Evolutionary conservation across 2,797 vertebrate genomes (phyloP), one percentile per base, ranked within the genome.

Genomic region (Alauda arvensis): DNA sequence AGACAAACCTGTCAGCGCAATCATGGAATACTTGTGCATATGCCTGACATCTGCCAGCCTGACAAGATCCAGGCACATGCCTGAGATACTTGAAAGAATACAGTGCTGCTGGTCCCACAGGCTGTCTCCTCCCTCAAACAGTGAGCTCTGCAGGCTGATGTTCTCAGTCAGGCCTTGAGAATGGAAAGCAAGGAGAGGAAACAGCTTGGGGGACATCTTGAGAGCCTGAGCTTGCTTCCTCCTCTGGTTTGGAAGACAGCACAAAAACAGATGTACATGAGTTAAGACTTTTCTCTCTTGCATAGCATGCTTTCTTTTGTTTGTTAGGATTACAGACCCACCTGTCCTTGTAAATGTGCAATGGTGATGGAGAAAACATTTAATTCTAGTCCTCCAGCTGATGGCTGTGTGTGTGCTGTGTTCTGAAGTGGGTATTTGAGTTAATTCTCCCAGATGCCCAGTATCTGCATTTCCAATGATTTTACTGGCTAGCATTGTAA

Each of bases 401-500:
- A 60, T 87, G 78, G 42, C 66, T 43, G 10, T 15, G 33, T 71
- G 37, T 39, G 14, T 46, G 31, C 25, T 43, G 37, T 82, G 51
- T 74, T 80, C 93, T 83, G 74, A 61, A 72, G 63, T 81, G 89
- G 77, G 63, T 74, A 91, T 89, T 86, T 89, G 92, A 86, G 66
- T 74, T 80, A 78, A 86, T 95, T 94, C 82, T 81, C 79, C 40
- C 84, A 87, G 81, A 63, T 82, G 70, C 46, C 82, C 55, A 43
- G 53, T 53, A 51, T 80, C 71, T 56, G 69, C n/a, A 53, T 57
- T 70, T 81, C 63, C 88, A 74, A 3, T 77, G 57, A 37, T 91
- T 96, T 94, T 83, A 80, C 89, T 91, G 86, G 61, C 82, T 39
- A 56, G 79, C 67, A 51, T 20, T 86, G 85, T 94, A 95, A 93